phyloP scores from a whole-genome alignment of 2,888 invertebrate species.

The Plebejus anna region DNA sequence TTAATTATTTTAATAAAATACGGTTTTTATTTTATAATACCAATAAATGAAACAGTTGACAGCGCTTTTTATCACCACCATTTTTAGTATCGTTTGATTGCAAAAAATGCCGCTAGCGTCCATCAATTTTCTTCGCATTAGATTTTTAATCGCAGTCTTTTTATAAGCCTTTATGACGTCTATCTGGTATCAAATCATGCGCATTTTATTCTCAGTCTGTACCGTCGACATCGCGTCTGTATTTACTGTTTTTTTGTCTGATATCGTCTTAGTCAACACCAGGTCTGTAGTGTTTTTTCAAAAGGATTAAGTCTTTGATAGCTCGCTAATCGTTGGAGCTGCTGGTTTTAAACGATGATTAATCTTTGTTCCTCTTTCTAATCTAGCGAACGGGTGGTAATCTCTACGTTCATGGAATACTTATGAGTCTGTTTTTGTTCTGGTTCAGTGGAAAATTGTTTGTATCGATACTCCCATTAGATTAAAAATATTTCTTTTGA shows the following conservation, averaged over 20 bases:
- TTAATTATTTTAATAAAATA: too few species aligned
- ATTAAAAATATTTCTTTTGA: not conserved
- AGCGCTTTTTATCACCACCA: not conserved
- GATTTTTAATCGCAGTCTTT: not conserved
- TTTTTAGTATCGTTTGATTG: not conserved
- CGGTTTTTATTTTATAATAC: too few species aligned
- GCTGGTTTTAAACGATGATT: conserved; percentile 18
- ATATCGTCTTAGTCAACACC: not conserved
- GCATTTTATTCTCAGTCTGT: conserved; percentile 42
- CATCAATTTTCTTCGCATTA: not conserved
- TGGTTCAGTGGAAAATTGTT: conserved; percentile 8
- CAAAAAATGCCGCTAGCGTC: conserved; percentile 4
- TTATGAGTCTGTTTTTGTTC: not conserved
- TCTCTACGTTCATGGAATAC: conserved; percentile 8
- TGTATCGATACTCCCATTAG: not conserved
- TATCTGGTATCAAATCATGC: conserved; percentile 41
- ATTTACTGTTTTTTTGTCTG: not conserved
- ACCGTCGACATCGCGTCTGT: conserved; percentile 32
- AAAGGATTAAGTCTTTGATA: conserved; percentile 9
- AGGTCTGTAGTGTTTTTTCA: conserved; percentile 13
- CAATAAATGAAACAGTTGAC: not conserved
- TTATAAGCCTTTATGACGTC: conserved; percentile 5
- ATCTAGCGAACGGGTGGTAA: conserved; percentile 7
- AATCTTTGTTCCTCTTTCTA: conserved; percentile 13
- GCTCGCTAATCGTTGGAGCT: conserved; percentile 10